phyloP scores from a whole-genome alignment of 2,888 invertebrate species.

The Cheilosia vulpina region DNA sequence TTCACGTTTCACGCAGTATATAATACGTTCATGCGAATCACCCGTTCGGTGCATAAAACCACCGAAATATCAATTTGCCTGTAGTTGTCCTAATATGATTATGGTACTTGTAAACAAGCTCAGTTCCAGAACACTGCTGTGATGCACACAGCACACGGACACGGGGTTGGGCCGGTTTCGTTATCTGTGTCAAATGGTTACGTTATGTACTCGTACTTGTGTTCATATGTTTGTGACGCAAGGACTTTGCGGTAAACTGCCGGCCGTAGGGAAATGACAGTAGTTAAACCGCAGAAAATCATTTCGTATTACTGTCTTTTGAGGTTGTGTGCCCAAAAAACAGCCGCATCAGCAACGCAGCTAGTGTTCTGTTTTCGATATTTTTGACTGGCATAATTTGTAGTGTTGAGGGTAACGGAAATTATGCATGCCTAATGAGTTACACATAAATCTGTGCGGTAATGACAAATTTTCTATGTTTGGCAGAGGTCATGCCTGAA shows the following conservation, averaged over 20 bases:
- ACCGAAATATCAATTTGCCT: constrained; percentile 67
- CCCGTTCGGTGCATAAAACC: constrained; percentile 21
- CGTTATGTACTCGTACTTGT: constrained; percentile 6
- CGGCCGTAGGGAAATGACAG: constrained; percentile 61
- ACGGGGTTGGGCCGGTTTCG: not conserved
- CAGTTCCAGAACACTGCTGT: constrained; percentile 40
- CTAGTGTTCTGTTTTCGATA: constrained; percentile 40
- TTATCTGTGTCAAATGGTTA: constrained; percentile 46
- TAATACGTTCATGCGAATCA: not conserved
- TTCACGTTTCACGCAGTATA: constrained; percentile 12
- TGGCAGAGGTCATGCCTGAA: constrained; percentile 25
- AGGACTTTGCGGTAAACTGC: constrained; percentile 57
- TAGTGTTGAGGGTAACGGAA: constrained; percentile 41
- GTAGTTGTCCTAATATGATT: constrained; percentile 48
- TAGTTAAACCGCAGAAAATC: constrained; percentile 63
- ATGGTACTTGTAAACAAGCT: constrained; percentile 26
- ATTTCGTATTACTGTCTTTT: constrained; percentile 66
- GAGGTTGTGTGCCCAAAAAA: constrained; percentile 41
- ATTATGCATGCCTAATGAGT: constrained; percentile 23
- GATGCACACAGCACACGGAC: constrained; percentile 6
- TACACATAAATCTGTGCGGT: constrained; percentile 43
- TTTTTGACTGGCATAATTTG: constrained; percentile 50
- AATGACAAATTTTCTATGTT: constrained; percentile 20
- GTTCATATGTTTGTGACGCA: constrained; percentile 33
- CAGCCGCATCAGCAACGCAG: constrained; percentile 27